Evolutionary conservation across 2,113 vertebrate species (phyloP), one percentile per base, ranked within the genome.

Genomic region (Aythya baeri): DNA sequence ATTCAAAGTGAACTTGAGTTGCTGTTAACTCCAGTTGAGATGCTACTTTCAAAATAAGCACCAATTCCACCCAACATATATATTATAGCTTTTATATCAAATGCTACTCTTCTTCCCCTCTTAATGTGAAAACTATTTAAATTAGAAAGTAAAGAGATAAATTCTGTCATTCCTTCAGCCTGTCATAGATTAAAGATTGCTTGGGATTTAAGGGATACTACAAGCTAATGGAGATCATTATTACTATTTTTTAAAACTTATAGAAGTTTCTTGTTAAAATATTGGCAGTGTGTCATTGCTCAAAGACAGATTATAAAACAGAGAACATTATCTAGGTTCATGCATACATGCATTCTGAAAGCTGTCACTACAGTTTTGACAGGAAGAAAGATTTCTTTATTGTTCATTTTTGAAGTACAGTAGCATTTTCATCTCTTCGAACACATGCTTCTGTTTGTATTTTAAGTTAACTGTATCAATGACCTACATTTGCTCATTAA

Each of bases 401-500:
- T 86, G 36, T 81, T 97, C 25, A 55, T 59, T 78, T 72, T 77
- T 87, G n/a, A 75, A 74, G 44, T n/a, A 72, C 34, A 49, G 29
- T 65, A 86, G 23, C 13, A 49, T 50, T 93, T 94, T 93, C 6
- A 8, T 92, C 32, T 79, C 36, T 86, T 96, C 63, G 27, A 9
- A 43, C 87, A 31, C n/a, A 41, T 9, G 6, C n/a, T 88, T 94
- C 80, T 97, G 16, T 75, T 96, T 91, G 31, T 20, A 92, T 95
- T 95, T 87, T 83, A 62, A 96, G 83, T 18, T 17, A 62, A 94
- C 75, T 1, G 8, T 86, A 88, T 20, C 41, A 87, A 41, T 74
- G 85, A 90, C 84, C 75, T 84, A 87, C 68, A 54, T 62, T 84
- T 93, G 89, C 79, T 88, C 90, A 83, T 94, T 94, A 86, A 97